Conservation (phyloP, 2,797 vertebrate species). For the Champsocephalus gunnari region DNA sequence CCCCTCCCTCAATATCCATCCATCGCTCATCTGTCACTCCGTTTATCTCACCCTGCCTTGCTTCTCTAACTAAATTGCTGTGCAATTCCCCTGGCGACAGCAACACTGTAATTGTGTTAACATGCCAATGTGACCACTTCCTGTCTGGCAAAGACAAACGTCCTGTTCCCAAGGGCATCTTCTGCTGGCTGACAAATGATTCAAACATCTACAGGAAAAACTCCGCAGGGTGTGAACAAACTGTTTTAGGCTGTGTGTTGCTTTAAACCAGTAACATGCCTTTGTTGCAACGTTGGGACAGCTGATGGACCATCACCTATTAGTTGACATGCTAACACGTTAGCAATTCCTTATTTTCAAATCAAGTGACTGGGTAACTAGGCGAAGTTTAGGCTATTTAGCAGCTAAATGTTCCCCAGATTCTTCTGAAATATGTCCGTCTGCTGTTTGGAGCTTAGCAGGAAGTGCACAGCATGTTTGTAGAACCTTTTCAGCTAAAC, state of each 20-base stretch:
- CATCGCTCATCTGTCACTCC: slow-evolving; percentile 35
- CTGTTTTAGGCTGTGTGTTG: slow-evolving; percentile 12
- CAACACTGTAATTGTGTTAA: slow-evolving; percentile 67
- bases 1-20: slow-evolving; percentile 32
- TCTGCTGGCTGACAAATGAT: slow-evolving; percentile 33
- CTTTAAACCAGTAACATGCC: too few relatives aligned
- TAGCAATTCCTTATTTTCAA: neutral
- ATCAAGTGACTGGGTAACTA: neutral
- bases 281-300: neutral
- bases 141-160: slow-evolving; percentile 53
- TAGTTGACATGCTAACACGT: neutral
- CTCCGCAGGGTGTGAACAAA: slow-evolving; percentile 8
- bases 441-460: too few relatives aligned
- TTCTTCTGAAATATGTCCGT: neutral
- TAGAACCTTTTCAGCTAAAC: neutral
- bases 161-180: slow-evolving; percentile 61
- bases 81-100: slow-evolving; percentile 35
- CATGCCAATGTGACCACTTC: slow-evolving; percentile 65
- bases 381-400: neutral
- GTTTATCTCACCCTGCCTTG: slow-evolving; percentile 35
- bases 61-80: slow-evolving; percentile 48
- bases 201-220: slow-evolving; percentile 15
- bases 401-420: neutral
- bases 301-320: neutral
- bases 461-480: too few relatives aligned